Conservation (phyloP, 2,797 vertebrate species). For the Oreortyx pictus region DNA sequence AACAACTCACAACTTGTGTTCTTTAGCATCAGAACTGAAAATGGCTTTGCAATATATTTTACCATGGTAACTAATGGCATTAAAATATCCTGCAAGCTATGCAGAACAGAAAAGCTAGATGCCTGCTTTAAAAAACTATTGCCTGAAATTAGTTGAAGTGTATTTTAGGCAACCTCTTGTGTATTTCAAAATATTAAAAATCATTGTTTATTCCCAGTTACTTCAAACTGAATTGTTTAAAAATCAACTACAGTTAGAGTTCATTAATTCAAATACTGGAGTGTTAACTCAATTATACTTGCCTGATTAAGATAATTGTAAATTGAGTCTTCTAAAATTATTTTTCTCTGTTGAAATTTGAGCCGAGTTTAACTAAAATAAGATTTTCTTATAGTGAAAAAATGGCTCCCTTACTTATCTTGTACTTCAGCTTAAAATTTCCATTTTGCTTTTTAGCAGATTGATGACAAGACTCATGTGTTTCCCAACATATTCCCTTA, state of each 20-base stretch:
- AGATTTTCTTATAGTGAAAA: background rate
- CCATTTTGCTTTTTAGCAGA: background rate
- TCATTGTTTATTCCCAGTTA: background rate
- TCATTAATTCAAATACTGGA: background rate
- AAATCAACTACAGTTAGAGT: background rate
- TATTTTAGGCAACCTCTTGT: background rate
- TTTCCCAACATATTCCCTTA: background rate
- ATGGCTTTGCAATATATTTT: background rate
- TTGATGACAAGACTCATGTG: background rate
- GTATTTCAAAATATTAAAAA: conserved; percentile 17
- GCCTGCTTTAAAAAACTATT: background rate
- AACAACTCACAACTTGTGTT: background rate
- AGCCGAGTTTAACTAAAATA: background rate
- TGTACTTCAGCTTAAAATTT: background rate
- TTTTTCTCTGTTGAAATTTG: background rate
- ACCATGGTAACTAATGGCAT: background rate
- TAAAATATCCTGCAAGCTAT: background rate
- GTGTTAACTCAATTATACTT: background rate
- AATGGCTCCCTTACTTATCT: background rate
- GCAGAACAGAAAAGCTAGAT: background rate
- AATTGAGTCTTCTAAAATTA: background rate
- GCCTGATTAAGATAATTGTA: background rate
- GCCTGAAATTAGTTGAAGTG: background rate
- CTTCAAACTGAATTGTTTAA: background rate
- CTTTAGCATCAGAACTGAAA: background rate